phyloP scores from a whole-genome alignment of 2,113 vertebrate genomes.

The Climacteris rufus region DNA sequence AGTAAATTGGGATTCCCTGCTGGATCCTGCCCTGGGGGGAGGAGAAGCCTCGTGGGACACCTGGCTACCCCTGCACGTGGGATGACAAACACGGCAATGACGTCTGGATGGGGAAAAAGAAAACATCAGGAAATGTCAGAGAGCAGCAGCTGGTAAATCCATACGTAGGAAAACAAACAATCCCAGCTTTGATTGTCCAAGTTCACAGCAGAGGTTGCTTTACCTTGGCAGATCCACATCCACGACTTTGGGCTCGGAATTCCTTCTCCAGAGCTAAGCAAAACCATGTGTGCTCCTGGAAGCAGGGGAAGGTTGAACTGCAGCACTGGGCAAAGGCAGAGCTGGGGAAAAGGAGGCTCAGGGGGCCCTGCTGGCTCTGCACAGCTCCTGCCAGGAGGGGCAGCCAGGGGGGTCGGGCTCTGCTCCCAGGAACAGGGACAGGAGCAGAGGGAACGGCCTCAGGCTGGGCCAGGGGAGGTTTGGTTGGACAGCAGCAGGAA shows the following conservation, averaged over 20 bases:
- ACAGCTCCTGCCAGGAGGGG: neutral
- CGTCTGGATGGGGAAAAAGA: neutral
- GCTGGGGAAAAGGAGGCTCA: neutral
- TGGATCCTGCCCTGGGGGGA: neutral
- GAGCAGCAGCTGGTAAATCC: conserved; percentile 61
- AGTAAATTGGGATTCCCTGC: neutral
- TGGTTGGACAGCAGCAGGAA: accelerated
- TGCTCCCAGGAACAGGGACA: neutral
- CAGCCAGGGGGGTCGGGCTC: accelerated
- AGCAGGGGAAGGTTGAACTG: conserved; percentile 35
- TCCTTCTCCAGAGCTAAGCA: conserved; percentile 50
- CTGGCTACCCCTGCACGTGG: neutral
- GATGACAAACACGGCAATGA: neutral
- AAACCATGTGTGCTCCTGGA: conserved; percentile 59
- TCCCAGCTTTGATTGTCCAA: conserved; percentile 5
- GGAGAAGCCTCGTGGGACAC: neutral
- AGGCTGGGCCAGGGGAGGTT: accelerated
- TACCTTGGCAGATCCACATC: conserved; percentile 64
- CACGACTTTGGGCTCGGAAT: conserved; percentile 22
- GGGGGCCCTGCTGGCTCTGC: neutral
- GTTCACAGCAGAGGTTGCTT: conserved; percentile 63
- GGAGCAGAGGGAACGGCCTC: accelerated
- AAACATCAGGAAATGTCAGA: conserved; percentile 26
- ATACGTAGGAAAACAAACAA: conserved; percentile 67
- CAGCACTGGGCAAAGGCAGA: neutral